Base-by-base conservation (phyloP, 2,797 vertebrate genomes). In the Bucorvus abyssinicus region DNA sequence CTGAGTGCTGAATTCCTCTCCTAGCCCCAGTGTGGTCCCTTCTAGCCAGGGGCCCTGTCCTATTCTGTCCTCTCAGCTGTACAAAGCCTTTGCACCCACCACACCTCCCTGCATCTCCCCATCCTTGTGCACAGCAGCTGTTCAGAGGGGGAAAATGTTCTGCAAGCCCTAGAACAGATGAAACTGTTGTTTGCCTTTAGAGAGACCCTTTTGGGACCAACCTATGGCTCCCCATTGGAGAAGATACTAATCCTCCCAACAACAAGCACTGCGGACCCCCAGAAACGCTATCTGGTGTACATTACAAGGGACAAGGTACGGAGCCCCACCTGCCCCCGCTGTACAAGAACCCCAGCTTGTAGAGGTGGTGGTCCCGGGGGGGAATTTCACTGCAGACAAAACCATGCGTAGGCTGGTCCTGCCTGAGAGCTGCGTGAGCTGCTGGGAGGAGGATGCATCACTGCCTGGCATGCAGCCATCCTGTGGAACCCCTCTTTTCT, bases 221-320 rank as follows among this genome's bases (percentile, higher is more conserved):
- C 96, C 9, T 99, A 98, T 12, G 99, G 98, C 50, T 99, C 98
- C 30, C 98, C 99, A 0, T 56, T 99, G 40, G 97, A 98, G 96
- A 98, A 98, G 97, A 97, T 99, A 5, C 93, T 95, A 36, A 90
- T 99, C 56, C 98, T 99, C 23, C 98, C 99, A 0, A 71, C 53
- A 21, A 91, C 74, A 38, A 96, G 91, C 52, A 65, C 94, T 17
- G 12, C 34, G 0, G 96, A 98, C 14, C 89, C 94, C 2, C 97
- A 95, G 89, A 98, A 97, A 12, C 85, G 91, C 86, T 98, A 98
- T 91, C 88, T 99, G 98, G 98, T 97, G 4, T 99, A 98, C 95
- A 97, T 99, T 63, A 99, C 99, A 91, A 97, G 98, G 55, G 98
- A 99, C 96, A 99, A 98, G 99, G 99, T 99, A 95, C 15, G 94